Percentiles rank a stretch among this genome's conserved stretches.
These are phyloP conservation scores for Montipora capitata DNA, from an alignment of 92 coral and sea anemone genomes.

Conservation along the genomic window DNA sequence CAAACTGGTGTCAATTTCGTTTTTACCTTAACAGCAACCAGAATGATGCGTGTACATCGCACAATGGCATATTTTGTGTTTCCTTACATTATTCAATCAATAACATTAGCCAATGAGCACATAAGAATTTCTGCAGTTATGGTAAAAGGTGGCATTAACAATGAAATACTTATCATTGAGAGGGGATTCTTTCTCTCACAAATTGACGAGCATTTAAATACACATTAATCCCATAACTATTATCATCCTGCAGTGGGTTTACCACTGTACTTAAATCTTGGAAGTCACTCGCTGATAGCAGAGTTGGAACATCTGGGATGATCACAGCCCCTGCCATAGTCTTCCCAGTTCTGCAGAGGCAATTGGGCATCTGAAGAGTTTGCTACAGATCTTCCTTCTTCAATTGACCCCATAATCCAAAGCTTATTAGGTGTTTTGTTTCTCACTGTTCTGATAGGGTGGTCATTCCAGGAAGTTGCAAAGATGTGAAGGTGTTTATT, in stretches of 20 bases:
- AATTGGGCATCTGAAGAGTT: background rate
- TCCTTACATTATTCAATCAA: background rate
- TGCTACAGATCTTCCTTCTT: constrained; percentile 29
- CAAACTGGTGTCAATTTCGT: constrained; percentile 1
- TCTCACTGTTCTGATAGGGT: constrained; percentile 62
- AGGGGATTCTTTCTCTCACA: constrained; percentile 25
- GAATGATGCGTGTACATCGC: background rate
- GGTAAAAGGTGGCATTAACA: too few species aligned
- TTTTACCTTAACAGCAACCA: background rate
- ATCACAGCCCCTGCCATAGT: constrained; percentile 55
- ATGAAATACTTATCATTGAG: too few species aligned
- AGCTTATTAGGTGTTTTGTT: constrained; percentile 67
- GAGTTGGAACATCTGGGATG: constrained; percentile 42
- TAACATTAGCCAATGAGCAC: background rate
- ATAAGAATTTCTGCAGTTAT: too few species aligned
- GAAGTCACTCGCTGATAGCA: constrained; percentile 47
- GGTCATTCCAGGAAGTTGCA: constrained; percentile 50
- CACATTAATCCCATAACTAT: constrained; percentile 60
- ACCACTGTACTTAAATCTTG: constrained; percentile 28
- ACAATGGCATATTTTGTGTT: background rate
- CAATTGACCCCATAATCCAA: constrained; percentile 67
- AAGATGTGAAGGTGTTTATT: constrained; percentile 50
- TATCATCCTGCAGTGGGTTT: constrained; percentile 62
- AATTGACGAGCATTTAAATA: constrained; percentile 50
- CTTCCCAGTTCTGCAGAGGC: constrained; percentile 46